Percentiles rank a stretch among this genome's conserved stretches.
phyloP scores from a whole-genome alignment of 2,888 invertebrate species.

The Synanthedon myopaeformis region DNA sequence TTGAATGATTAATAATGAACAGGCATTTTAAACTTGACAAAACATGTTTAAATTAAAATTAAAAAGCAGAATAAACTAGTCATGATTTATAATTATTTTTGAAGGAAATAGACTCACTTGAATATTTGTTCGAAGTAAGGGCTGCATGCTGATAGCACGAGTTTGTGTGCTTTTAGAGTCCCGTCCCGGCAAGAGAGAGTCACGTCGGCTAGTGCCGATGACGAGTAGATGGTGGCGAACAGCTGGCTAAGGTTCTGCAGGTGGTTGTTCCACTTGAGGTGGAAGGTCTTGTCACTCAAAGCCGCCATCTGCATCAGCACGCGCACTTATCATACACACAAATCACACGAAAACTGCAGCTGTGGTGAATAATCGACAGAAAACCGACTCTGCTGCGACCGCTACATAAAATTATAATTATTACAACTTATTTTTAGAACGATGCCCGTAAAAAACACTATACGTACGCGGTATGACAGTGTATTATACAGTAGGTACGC shows the following conservation, averaged over 20 bases:
- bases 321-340: constrained; percentile 50
- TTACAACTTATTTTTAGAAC: constrained; percentile 72
- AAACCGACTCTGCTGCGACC: constrained; percentile 64
- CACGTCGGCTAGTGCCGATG: constrained; percentile 77
- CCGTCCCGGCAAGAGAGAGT: constrained; percentile 80
- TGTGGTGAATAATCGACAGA: constrained; percentile 54
- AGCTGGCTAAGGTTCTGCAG: constrained; percentile 77
- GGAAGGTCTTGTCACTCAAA: constrained; percentile 75
- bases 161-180: constrained; percentile 76
- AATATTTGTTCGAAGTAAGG: constrained; percentile 82
- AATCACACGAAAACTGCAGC: constrained; percentile 40
- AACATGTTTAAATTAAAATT: neutral
- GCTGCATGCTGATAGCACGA: constrained; percentile 81
- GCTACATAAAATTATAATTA: constrained; percentile 72
- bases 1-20: constrained; percentile 8
- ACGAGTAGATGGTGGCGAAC: constrained; percentile 77
- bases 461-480: constrained; percentile 71
- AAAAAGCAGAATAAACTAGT: too few relatives aligned
- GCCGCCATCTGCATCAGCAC: constrained; percentile 68
- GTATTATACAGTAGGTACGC: constrained; percentile 68
- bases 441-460: constrained; percentile 72
- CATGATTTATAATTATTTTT: neutral
- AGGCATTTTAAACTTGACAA: too few relatives aligned
- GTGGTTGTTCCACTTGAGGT: constrained; percentile 80
- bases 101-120: constrained; percentile 43